Conservation (phyloP, 2,113 vertebrate genomes). For the Progne subis region DNA sequence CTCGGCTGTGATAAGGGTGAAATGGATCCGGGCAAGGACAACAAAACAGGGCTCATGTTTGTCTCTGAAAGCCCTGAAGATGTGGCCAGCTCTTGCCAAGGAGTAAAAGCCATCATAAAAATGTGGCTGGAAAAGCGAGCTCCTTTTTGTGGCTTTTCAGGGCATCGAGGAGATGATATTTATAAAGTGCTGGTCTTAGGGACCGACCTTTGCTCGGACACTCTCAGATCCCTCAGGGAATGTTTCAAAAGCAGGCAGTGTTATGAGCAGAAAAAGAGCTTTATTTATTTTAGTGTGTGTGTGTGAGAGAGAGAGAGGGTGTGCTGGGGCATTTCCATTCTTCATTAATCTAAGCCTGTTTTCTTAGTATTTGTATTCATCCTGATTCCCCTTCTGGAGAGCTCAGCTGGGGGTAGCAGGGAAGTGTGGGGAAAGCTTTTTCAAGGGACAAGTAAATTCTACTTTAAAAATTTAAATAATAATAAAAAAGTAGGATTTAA, state of each 20-base stretch:
- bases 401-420: conserved; percentile 46
- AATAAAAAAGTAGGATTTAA: conserved; percentile 8
- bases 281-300: conserved; percentile 39
- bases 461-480: conserved; percentile 45
- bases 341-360: conserved; percentile 58
- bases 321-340: conserved; percentile 59
- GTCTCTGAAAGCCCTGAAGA: conserved; percentile 25
- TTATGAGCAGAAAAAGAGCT: background rate
- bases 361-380: conserved; percentile 57
- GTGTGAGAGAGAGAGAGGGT: background rate
- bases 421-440: conserved; percentile 29
- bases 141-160: background rate
- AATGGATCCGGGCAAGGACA: conserved; percentile 44
- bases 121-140: background rate
- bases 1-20: conserved; percentile 50
- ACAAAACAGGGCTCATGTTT: conserved; percentile 25
- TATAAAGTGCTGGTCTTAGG: background rate
- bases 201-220: background rate
- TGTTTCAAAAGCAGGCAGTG: conserved; percentile 17
- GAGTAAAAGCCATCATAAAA: conserved; percentile 8
- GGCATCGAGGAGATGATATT: background rate
- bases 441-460: background rate
- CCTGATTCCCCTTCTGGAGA: conserved; percentile 32
- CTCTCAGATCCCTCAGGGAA: background rate
- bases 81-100: conserved; percentile 1